Evolutionary conservation across 2,113 vertebrate species (phyloP).

Genomic region (Penelope pileata): DNA sequence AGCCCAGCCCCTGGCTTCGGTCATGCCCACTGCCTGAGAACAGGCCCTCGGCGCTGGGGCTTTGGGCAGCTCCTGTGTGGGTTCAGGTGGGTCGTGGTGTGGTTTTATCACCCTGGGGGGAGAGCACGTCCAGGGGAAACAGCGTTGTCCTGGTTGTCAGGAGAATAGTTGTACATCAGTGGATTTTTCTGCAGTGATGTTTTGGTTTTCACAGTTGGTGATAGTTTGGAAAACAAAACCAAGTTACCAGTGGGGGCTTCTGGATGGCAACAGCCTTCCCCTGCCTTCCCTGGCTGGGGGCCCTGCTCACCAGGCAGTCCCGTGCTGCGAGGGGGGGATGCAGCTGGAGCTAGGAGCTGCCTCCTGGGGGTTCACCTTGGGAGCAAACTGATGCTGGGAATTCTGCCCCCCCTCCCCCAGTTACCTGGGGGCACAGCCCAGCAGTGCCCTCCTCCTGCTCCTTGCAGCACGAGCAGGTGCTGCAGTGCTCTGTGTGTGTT

Average conservation of each 20-base stretch:
- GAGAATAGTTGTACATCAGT: background rate
- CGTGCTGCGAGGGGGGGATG: background rate
- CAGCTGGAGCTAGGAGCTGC: background rate
- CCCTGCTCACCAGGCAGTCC: background rate
- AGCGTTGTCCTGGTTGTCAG: background rate
- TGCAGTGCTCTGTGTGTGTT: background rate
- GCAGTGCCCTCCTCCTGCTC: background rate
- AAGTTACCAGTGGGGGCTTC: background rate
- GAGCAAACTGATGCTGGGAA: background rate
- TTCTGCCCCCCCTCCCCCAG: background rate
- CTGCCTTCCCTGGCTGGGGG: too few species aligned
- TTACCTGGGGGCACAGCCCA: background rate
- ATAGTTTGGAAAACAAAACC: background rate
- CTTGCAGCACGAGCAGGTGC: background rate
- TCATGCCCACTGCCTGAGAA: background rate
- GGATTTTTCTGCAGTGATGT: background rate
- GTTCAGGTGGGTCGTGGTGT: fast-evolving
- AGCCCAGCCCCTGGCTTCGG: background rate
- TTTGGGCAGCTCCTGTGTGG: fast-evolving
- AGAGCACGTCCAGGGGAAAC: background rate
- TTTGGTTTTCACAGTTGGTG: background rate
- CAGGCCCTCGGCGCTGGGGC: background rate
- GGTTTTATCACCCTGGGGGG: background rate
- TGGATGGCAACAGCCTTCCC: background rate
- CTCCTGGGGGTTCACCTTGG: background rate